Evolutionary conservation across 2,888 invertebrate genomes (phyloP).

Genomic region (Rhabditoides inermis): DNA sequence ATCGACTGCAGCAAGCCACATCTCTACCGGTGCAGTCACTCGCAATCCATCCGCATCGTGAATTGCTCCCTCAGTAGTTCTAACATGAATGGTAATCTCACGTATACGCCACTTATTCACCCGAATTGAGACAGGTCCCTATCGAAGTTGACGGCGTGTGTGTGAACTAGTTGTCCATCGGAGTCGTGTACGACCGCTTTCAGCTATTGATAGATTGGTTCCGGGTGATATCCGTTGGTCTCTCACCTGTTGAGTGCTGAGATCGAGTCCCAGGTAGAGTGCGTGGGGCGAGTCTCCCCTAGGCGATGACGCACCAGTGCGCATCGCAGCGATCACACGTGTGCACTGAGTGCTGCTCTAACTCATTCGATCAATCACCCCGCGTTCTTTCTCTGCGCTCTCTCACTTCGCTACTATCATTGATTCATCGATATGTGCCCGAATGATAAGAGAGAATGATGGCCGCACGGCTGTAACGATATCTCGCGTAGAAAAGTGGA

Average conservation of each 20-base stretch:
- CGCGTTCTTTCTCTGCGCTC: no score
- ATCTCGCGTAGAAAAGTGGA: no score
- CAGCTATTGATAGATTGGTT: constrained; percentile 61
- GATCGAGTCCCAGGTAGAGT: constrained; percentile 28
- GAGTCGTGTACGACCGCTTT: constrained; percentile 78
- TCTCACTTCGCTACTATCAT: no score
- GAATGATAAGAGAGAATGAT: no score
- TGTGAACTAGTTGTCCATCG: constrained; percentile 66
- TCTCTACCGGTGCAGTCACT: constrained; percentile 65
- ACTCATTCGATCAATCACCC: no score
- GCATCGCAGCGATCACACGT: neutral
- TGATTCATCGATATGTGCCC: no score
- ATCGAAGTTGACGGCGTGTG: constrained; percentile 80
- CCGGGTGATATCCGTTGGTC: neutral
- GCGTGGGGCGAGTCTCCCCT: neutral
- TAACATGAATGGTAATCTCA: constrained; percentile 1
- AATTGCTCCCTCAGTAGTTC: constrained; percentile 16
- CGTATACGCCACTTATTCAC: constrained; percentile 55
- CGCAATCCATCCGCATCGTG: constrained; percentile 34
- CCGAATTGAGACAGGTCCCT: constrained; percentile 84
- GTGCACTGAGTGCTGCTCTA: no score
- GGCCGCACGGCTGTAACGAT: no score
- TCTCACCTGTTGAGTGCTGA: constrained; percentile 32
- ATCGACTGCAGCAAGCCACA: constrained; percentile 93
- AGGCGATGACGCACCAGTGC: neutral